Percentiles rank a stretch among this genome's conserved stretches.
These are phyloP conservation scores for Petrosia ficiformis DNA, from an alignment of 37 sponge, comb jelly and placozoan genomes.

Conservation along the genomic window DNA sequence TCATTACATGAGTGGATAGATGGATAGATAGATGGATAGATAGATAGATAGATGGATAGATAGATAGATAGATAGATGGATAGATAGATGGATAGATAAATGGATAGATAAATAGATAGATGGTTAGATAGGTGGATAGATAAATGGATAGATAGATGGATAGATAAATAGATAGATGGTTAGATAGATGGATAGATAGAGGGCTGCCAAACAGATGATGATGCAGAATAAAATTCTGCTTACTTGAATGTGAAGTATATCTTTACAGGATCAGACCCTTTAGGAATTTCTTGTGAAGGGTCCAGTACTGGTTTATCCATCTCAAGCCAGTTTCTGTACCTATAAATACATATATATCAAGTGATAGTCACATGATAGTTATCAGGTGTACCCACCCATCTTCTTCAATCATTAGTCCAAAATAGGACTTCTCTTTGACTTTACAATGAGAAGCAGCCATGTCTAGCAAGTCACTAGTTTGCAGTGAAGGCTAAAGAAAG, in stretches of 20 bases:
- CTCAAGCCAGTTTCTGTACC: conserved; percentile 83
- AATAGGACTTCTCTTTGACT: conserved; percentile 64
- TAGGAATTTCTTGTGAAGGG: conserved; percentile 74
- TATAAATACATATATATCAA: conserved; percentile 9
- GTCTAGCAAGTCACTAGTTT: conserved; percentile 57
- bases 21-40: no score
- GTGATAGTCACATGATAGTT: conserved; percentile 3
- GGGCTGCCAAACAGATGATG: no score
- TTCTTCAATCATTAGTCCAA: conserved; percentile 37
- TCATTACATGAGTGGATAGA: no score
- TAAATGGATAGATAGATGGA: no score
- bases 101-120: no score
- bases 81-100: no score
- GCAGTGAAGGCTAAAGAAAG: conserved; percentile 35
- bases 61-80: no score
- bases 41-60: no score
- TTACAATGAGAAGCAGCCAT: conserved; percentile 76
- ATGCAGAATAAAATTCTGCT: conserved; percentile 5
- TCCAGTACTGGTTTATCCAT: conserved; percentile 69
- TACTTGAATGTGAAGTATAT: conserved; percentile 59
- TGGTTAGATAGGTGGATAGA: no score
- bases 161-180: no score
- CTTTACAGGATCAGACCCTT: conserved; percentile 33
- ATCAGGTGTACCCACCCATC: background rate
- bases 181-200: no score